phyloP scores from a whole-genome alignment of 2,113 vertebrate species.

The Spilogale gracilis region DNA sequence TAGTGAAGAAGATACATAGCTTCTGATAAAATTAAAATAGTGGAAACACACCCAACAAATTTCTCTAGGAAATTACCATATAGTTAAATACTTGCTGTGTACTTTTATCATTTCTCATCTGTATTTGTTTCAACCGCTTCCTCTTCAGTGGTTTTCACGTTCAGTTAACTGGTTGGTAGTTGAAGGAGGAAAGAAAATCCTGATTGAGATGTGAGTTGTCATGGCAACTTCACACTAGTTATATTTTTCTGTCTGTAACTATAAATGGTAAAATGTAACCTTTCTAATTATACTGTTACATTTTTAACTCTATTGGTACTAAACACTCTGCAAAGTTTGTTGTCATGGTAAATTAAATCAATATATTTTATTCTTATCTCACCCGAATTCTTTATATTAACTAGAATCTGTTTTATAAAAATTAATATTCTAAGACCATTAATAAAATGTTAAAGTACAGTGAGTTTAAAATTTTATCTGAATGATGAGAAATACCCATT shows the following conservation, averaged over 20 bases:
- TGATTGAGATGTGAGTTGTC: conserved; percentile 85
- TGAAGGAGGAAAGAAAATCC: conserved; percentile 64
- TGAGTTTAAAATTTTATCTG: not conserved
- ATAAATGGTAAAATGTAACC: conserved; percentile 85
- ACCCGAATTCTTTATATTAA: conserved; percentile 46
- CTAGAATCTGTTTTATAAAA: conserved; percentile 6
- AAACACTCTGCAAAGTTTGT: conserved; percentile 33
- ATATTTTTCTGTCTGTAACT: conserved; percentile 85
- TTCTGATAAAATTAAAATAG: conserved; percentile 23
- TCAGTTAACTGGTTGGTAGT: conserved; percentile 71
- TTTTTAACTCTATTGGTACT: conserved; percentile 71
- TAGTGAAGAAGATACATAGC: not conserved
- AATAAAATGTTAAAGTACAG: not conserved
- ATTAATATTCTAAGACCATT: not conserved
- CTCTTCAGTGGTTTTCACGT: conserved; percentile 69
- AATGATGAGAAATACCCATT: not conserved
- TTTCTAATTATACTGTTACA: conserved; percentile 68
- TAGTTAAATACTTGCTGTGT: not conserved
- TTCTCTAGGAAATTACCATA: not conserved
- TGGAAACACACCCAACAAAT: not conserved
- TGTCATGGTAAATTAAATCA: not conserved
- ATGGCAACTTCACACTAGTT: conserved; percentile 85
- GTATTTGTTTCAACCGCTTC: conserved; percentile 78
- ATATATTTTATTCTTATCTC: conserved; percentile 34
- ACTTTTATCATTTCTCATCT: conserved; percentile 54